These are phyloP conservation scores for Ganaspis brasiliensis DNA, from an alignment of 2,888 invertebrate genomes.

Conservation along the genomic window DNA sequence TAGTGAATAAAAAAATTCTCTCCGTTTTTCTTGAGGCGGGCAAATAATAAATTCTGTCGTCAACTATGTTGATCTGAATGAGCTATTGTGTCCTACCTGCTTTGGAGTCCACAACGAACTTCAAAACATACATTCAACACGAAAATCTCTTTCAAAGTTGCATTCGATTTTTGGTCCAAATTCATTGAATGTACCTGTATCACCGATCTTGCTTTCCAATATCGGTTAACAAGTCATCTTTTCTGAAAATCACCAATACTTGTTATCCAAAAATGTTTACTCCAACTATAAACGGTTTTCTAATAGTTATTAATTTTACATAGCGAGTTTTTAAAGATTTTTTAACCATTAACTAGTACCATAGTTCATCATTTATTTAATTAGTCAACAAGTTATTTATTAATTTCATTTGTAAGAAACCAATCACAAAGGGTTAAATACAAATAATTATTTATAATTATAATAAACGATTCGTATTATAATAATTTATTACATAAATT, in stretches of 20 bases:
- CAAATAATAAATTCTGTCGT: conserved; percentile 84
- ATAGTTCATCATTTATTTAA: no score
- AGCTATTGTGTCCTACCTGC: conserved; percentile 65
- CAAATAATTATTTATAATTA: no score
- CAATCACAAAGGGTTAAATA: no score
- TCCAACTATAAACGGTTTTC: no score
- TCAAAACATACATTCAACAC: conserved; percentile 51
- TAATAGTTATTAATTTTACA: no score
- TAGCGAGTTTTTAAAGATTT: no score
- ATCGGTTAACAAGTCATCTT: conserved; percentile 20
- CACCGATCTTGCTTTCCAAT: background rate
- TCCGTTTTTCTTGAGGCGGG: conserved; percentile 74
- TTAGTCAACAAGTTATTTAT: no score
- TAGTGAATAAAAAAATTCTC: conserved; percentile 84
- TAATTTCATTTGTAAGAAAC: no score
- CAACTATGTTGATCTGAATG: conserved; percentile 63
- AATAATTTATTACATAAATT: no score
- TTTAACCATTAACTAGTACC: no score
- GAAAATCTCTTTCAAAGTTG: conserved; percentile 29
- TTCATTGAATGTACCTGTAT: background rate
- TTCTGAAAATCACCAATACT: background rate
- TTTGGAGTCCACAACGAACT: conserved; percentile 71
- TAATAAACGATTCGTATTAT: no score
- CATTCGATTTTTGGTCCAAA: background rate
- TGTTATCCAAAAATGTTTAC: background rate